Evolutionary conservation across 2,113 vertebrate species (phyloP).

Genomic region (Notarius quadriscutis): DNA sequence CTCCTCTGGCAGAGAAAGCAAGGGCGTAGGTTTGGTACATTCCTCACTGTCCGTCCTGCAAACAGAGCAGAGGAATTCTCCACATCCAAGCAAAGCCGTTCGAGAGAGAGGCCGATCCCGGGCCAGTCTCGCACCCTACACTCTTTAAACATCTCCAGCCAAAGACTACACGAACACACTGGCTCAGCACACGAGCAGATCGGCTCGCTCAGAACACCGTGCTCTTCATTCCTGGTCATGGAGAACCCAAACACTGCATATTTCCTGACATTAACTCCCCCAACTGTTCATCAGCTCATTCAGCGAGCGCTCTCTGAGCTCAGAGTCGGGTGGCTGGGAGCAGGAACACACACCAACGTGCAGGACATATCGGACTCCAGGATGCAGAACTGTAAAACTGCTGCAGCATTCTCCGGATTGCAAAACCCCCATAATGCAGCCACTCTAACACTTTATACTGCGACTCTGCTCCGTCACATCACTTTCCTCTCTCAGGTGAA

Average conservation of each 20-base stretch:
- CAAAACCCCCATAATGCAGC: too few relatives aligned
- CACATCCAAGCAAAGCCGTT: slow-evolving; percentile 16
- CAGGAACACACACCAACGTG: neutral
- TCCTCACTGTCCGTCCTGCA: slow-evolving; percentile 38
- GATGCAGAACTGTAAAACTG: neutral
- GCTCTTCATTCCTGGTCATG: neutral
- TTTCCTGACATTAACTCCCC: neutral
- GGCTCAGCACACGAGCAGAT: neutral
- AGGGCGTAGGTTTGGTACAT: slow-evolving; percentile 45
- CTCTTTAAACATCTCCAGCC: slow-evolving; percentile 13
- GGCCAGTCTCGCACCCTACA: neutral
- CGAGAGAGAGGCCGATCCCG: neutral
- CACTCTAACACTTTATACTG: too few relatives aligned
- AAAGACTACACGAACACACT: slow-evolving; percentile 22
- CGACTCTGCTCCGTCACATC: too few relatives aligned
- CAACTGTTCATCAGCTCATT: neutral
- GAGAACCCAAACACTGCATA: neutral
- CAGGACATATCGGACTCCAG: neutral
- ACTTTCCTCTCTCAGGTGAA: too few relatives aligned
- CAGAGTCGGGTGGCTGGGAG: neutral
- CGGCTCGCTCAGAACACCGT: neutral
- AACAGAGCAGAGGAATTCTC: slow-evolving; percentile 31
- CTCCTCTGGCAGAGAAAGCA: slow-evolving; percentile 41
- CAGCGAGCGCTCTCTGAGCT: neutral
- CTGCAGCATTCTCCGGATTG: too few relatives aligned